Evolutionary conservation across 1,140 invertebrate species (phyloP), one percentile per base, ranked within the genome.

Genomic region (Tetraneura akinire): DNA sequence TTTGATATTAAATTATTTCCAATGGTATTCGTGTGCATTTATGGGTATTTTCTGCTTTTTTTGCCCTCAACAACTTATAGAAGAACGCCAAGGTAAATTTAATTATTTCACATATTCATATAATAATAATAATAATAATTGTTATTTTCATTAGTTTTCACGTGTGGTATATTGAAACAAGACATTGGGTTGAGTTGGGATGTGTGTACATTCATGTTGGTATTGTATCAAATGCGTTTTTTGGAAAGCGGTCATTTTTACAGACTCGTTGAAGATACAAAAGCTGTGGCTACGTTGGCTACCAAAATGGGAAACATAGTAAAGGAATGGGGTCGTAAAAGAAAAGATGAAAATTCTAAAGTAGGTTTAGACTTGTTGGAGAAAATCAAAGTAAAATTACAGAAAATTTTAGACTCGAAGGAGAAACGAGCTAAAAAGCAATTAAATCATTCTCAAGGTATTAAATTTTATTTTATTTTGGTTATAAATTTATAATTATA

Each of bases 171-270:
- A 18, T 49, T 14, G 0, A 26, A 49, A 49, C n/a, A 29, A 11
- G 45, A 70, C 10, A 47, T 49, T 4, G 23, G 45, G 18, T 70
- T 70, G 29, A 49, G 18, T 70, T 16, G 23, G 23, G 45, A 70
- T 21, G 66, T 49, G 9, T 26, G 26, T 10, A 49, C 18, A 16
- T 70, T 70, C 14, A 29, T 13, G 8, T 18, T 70, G 66, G 21
- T 49, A 49, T 29, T 70, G 45, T 70, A 49, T n/a, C 66, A 70
- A 70, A 70, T 21, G 37, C 21, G 42, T 3, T 70, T 70, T 70
- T 70, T 49, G 0, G 4, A 70, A 29, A 70, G 66, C 18, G 11
- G 5, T 18, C 3, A 70, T 6, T 70, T 70, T 16, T 14, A 23
- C 10, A 26, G 37, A 11, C 23, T 70, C 3, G 47, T 70, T 26